phyloP scores from a whole-genome alignment of 2,113 vertebrate species.

The Pardalotus punctatus region DNA sequence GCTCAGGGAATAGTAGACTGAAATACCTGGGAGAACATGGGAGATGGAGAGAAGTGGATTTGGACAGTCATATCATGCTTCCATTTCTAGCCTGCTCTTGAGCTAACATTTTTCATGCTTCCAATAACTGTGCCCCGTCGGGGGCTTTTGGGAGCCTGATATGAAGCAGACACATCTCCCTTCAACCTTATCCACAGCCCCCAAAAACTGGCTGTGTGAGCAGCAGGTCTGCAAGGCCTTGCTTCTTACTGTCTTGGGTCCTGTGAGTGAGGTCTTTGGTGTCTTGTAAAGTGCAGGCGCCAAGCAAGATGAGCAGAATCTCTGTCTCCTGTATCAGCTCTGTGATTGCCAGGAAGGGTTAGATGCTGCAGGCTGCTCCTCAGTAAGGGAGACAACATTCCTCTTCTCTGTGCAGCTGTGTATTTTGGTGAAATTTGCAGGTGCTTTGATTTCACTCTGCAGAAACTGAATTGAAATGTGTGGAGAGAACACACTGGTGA shows the following conservation, averaged over 20 bases:
- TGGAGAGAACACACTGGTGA: not conserved
- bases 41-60: not conserved
- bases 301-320: not conserved
- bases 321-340: not conserved
- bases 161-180: not conserved
- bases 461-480: not conserved
- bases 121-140: rapidly evolving
- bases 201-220: not conserved
- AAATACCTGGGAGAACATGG: not conserved
- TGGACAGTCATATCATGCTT: not conserved
- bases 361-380: not conserved
- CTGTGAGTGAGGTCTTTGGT: rapidly evolving
- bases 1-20: not conserved
- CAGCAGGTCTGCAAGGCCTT: not conserved
- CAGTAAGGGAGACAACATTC: not conserved
- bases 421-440: not conserved
- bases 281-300: not conserved
- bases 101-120: not conserved
- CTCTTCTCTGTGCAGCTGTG: not conserved
- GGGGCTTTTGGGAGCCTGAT: not conserved
- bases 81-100: not conserved
- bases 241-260: not conserved
- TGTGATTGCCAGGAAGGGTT: not conserved
- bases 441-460: not conserved
- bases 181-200: not conserved